Evolutionary conservation across 2,113 vertebrate species (phyloP), one percentile per base, ranked within the genome.

Genomic region (Hucho hucho): DNA sequence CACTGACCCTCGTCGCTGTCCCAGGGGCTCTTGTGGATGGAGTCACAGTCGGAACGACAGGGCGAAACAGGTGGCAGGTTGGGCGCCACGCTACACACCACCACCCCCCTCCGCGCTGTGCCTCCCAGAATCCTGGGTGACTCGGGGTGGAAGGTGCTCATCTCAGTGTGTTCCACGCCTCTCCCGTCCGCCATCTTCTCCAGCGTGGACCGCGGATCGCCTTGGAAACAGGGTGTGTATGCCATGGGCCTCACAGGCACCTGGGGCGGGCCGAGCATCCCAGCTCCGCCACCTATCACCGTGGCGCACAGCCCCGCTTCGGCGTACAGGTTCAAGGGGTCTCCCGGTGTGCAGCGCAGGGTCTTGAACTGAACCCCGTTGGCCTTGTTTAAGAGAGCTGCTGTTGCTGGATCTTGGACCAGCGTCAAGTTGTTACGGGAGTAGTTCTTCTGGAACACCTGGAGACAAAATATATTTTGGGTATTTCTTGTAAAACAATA

Each of bases 41-140:
- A 98, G 82, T 98, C 97, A 1, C 96, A 98, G 81, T 99, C 96
- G 0, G 97, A 98, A 47, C 94, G 95, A 82, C 95, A 97, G 3
- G 97, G 96, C 0, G 97, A 97, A 63, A 96, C 93, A 0, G 96
- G 91, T 0, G 97, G 96, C 43, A 98, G 89, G 86, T 97, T 98
- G 72, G 98, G 98, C 25, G 97, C 97, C 77, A 99, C 97, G 0
- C 98, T 99, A 87, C 97, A 98, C 73, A 99, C 96, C 20, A 98
- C 96, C 72, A 99, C 95, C 0, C 97, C 97, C 1, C 95, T 93
- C 69, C 96, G 91, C 63, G 92, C 93, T 0, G 95, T 95, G 16
- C 89, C 91, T 5, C 90, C 87, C 47, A 97, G 90, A 76, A 97
- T 96, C 80, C 95, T 93, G 0, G 96, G 97, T 0, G 98, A 98